Conservation (phyloP, 1,140 invertebrate species). For the Cydia fagiglandana region DNA sequence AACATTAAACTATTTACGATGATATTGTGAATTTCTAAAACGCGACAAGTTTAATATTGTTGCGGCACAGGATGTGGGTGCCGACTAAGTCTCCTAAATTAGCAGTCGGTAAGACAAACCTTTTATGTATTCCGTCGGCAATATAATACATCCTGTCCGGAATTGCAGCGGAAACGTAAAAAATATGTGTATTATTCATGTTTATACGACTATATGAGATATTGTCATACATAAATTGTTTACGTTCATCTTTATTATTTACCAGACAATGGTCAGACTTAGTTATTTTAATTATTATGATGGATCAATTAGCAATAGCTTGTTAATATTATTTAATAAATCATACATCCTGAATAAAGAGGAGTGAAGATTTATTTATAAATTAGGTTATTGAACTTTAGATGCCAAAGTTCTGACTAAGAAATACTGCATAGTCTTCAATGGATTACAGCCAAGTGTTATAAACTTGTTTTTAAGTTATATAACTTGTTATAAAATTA, state of each 20-base stretch:
- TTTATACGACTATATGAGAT: background rate
- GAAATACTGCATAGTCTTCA: background rate
- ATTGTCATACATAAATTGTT: background rate
- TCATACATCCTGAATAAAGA: background rate
- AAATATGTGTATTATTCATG: slow-evolving; percentile 35
- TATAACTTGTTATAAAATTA: background rate
- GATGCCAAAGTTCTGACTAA: background rate
- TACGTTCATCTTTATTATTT: background rate
- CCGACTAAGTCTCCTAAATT: slow-evolving; percentile 68
- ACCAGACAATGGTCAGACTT: background rate
- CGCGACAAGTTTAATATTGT: background rate
- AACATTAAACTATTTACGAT: slow-evolving; percentile 24
- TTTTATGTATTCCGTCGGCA: slow-evolving; percentile 56
- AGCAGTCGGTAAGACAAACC: slow-evolving; percentile 68
- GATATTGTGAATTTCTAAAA: slow-evolving; percentile 10
- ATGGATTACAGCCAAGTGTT: background rate
- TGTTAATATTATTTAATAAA: background rate
- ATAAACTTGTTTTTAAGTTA: background rate
- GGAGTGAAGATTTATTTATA: background rate
- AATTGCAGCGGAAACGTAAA: slow-evolving; percentile 70
- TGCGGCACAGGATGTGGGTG: slow-evolving; percentile 64
- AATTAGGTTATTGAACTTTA: background rate
- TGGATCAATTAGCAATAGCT: background rate
- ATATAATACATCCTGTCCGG: slow-evolving; percentile 66
- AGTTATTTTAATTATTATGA: background rate